These are phyloP conservation scores for Saguinus midas DNA, from an alignment of 2,113 vertebrate genomes.

Conservation along the genomic window DNA sequence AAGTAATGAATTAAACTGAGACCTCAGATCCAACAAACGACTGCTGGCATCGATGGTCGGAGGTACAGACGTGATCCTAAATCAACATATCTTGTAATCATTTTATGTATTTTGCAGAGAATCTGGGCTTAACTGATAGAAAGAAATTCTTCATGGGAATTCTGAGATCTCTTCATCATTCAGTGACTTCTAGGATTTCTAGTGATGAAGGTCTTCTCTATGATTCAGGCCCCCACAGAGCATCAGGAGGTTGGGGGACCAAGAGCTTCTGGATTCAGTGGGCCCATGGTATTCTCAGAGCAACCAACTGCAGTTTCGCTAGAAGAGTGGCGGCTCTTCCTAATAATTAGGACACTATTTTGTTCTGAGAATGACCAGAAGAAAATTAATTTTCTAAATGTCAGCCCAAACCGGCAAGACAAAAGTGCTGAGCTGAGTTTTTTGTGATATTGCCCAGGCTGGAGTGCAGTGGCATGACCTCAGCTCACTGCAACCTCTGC, in stretches of 20 bases:
- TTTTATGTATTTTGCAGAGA: neutral
- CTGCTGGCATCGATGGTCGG: rapidly evolving
- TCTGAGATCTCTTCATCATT: neutral
- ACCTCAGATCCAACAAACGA: neutral
- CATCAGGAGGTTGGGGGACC: neutral
- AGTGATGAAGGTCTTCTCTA: neutral
- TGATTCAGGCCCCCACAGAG: neutral
- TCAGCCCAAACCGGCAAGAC: neutral
- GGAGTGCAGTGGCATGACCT: too few species aligned
- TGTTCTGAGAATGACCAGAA: neutral
- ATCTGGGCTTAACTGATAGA: neutral
- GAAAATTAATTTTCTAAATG: neutral
- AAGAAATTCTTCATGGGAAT: neutral
- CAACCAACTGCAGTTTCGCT: neutral
- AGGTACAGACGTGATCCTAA: neutral
- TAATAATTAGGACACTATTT: neutral
- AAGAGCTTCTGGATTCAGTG: neutral
- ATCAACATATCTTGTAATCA: neutral
- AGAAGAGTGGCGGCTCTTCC: neutral
- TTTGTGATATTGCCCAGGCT: too few species aligned
- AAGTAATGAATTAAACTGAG: neutral
- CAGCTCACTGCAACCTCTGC: too few species aligned
- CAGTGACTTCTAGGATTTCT: neutral
- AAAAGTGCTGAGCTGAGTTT: neutral
- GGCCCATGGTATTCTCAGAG: too few species aligned